Conservation (phyloP, 2,113 vertebrate genomes). For the Phainopepla nitens region DNA sequence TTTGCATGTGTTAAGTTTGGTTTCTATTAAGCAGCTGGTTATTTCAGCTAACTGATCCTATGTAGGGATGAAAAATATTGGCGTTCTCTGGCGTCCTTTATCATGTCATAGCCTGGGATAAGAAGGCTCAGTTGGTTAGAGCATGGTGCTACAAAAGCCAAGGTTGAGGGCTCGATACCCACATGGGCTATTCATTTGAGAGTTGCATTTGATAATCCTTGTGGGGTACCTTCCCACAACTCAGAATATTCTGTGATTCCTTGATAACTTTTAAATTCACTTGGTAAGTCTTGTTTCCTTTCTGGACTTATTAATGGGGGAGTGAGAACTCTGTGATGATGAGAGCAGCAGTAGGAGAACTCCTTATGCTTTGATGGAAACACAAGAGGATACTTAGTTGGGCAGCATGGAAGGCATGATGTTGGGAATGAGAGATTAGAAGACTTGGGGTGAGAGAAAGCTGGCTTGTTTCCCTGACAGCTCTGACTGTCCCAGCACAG, state of each 20-base stretch:
- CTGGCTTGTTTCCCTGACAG: neutral
- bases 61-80: neutral
- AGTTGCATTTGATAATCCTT: neutral
- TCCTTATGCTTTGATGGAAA: neutral
- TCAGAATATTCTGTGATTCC: neutral
- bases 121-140: neutral
- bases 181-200: neutral
- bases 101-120: neutral
- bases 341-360: neutral
- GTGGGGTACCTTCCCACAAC: neutral
- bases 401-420: neutral
- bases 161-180: neutral
- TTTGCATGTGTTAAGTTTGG: neutral
- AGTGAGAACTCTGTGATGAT: neutral
- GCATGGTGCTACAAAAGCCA: neutral
- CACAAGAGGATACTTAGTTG: neutral
- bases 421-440: neutral
- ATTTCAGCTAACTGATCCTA: neutral
- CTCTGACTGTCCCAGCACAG: rapidly evolving
- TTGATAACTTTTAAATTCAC: neutral
- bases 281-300: neutral
- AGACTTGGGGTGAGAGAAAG: neutral
- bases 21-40: neutral
- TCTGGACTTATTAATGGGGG: neutral
- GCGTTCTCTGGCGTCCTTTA: neutral